Conservation (phyloP, 1,140 invertebrate species). For the Drosophila lacteicornis region DNA sequence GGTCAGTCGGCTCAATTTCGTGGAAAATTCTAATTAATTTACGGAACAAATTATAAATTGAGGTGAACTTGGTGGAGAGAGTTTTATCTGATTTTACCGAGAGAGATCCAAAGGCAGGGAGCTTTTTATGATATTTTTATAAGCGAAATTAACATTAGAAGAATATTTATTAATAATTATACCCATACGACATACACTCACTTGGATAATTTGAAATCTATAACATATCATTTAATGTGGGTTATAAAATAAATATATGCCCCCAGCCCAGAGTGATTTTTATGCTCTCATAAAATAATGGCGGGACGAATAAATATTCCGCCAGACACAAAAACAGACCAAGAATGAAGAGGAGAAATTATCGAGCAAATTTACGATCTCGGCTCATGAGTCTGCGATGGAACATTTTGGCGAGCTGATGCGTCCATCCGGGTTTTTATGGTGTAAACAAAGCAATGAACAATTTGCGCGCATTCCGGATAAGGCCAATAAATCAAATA, state of each 20-base stretch:
- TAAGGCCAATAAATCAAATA: constrained; percentile 73
- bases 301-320: constrained; percentile 27
- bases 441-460: constrained; percentile 68
- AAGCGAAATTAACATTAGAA: not conserved
- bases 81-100: constrained; percentile 8
- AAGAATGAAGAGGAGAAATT: constrained; percentile 23
- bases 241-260: constrained; percentile 16
- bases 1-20: constrained; percentile 31
- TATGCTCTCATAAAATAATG: constrained; percentile 42
- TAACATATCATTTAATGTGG: constrained; percentile 18
- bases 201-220: constrained; percentile 23
- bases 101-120: too few species aligned
- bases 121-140: not conserved
- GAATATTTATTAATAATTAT: not conserved
- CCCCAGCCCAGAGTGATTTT: not conserved
- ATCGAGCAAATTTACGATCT: constrained; percentile 47
- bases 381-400: constrained; percentile 16
- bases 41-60: constrained; percentile 38
- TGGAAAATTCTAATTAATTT: constrained; percentile 61
- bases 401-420: constrained; percentile 40
- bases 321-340: constrained; percentile 34
- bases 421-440: constrained; percentile 52
- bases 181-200: not conserved
- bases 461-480: constrained; percentile 62
- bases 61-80: constrained; percentile 22